Base-by-base conservation (phyloP, 2,113 vertebrate genomes). In the Butorides virescens region DNA sequence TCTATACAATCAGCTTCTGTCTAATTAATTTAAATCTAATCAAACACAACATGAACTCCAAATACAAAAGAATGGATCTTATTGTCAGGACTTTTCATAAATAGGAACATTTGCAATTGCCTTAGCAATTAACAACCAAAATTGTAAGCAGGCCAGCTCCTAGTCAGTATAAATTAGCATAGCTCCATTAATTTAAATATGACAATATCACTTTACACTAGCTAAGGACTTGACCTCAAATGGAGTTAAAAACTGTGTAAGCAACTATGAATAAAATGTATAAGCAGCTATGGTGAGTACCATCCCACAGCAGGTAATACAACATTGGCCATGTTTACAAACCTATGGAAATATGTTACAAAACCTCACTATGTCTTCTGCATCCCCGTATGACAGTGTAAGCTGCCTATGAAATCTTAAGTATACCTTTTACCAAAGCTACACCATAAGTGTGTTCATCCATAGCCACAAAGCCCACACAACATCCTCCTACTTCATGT, bases 1-100 rank as follows among this genome's bases (percentile, higher is more conserved):
- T 71, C 36, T 66, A 30, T 63, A 47, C 29, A 81, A 74, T 67
- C 50, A 39, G 3, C 22, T 95, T 63, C 47, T 90, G 7, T 32
- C 55, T 77, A 74, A 80, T 76, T 93, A 88, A 86, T 95, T 96
- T 70, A 42, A 85, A 88, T 93, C 44, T 82, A 82, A 73, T 76
- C 46, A 93, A 93, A 80, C 0, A 4, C 22, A 90, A 47, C 29
- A 55, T 52, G 67, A 95, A 94, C 72, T 84, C 13, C 27, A 80
- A 84, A 22, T 91, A 61, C 30, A 86, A 92, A 92, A 13, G 8
- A 84, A 80, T 53, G 88, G 46, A 88, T 80, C 14, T 74, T 55
- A 53, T 44, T 77, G 37, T 94, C 82, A 93, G 18, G 37, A 62
- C 13, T 88, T 90, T 56, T 90, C 86, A 84, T 87, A 92, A 89